Percentiles rank a stretch among this genome's conserved stretches.
Conservation (phyloP, 2,888 invertebrate species). For the Morinoia aosen region DNA sequence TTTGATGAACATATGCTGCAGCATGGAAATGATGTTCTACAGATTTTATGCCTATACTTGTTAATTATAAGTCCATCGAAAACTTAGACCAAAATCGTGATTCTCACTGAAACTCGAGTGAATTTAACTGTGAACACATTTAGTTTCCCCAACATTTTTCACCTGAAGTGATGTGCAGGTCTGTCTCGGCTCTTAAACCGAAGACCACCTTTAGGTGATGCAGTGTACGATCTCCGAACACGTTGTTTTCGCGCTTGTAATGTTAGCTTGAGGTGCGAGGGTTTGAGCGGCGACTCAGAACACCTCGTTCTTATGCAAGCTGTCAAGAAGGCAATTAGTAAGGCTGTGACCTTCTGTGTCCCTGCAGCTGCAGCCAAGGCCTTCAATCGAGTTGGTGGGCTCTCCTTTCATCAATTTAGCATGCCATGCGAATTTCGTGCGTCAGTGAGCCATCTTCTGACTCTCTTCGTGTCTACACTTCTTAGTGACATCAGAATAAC, state of each 20-base stretch:
- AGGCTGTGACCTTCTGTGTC: background rate
- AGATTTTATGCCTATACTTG: too few relatives aligned
- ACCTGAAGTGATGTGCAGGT: background rate
- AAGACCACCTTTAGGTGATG: background rate
- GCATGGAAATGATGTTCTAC: too few relatives aligned
- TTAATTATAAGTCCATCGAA: too few relatives aligned
- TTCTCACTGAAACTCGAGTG: background rate
- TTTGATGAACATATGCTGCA: too few relatives aligned
- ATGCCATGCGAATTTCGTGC: background rate
- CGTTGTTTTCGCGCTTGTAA: background rate
- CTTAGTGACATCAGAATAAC: background rate
- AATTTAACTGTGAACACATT: background rate
- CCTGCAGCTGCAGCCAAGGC: background rate
- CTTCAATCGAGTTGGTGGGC: background rate
- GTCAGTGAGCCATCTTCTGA: background rate
- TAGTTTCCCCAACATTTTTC: background rate
- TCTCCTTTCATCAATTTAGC: background rate
- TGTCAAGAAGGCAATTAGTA: slow-evolving; percentile 17
- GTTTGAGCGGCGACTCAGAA: background rate
- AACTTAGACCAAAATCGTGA: too few relatives aligned
- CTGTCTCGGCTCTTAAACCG: background rate
- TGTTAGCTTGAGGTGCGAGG: background rate
- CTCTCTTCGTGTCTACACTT: background rate
- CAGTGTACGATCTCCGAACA: background rate
- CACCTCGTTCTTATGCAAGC: slow-evolving; percentile 12